A percentile compares a stretch with the other conserved stretches of the same genome.
phyloP scores from a whole-genome alignment of 37 sponge, comb jelly and placozoan species.

The Cladorhizidae sp. region DNA sequence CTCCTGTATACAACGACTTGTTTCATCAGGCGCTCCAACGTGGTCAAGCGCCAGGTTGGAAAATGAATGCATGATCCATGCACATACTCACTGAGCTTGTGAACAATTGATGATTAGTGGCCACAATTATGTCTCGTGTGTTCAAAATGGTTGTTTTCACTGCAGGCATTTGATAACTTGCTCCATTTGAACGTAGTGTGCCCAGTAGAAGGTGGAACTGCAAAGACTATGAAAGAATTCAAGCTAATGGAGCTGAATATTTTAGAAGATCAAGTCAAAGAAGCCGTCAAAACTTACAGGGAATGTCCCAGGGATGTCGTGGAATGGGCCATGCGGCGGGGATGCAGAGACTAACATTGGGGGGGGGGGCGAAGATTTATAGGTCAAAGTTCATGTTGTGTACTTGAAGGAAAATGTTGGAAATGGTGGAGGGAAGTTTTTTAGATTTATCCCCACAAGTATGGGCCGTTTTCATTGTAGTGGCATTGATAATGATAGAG shows the following conservation, averaged over 20 bases:
- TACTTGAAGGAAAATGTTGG: not conserved
- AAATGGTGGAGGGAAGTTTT: not conserved
- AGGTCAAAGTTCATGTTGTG: not conserved
- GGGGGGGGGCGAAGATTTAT: not conserved
- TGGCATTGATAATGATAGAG: constrained; percentile 1
- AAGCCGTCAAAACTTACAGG: constrained; percentile 49
- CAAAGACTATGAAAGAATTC: constrained; percentile 53
- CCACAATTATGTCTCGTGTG: no score
- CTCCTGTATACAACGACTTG: no score
- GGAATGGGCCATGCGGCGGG: constrained; percentile 45
- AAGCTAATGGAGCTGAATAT: constrained; percentile 36
- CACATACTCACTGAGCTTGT: no score
- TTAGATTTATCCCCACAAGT: not conserved
- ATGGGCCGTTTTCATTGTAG: not conserved
- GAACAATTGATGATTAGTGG: no score
- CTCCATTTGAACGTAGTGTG: constrained; percentile 44
- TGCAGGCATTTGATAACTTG: constrained; percentile 72
- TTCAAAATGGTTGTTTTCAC: no score
- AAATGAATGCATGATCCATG: no score
- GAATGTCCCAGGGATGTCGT: constrained; percentile 75
- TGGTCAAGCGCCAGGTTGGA: no score
- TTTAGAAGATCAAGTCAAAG: constrained; percentile 25
- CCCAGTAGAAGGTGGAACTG: constrained; percentile 13
- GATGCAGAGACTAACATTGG: not conserved
- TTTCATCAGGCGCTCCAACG: no score